phyloP scores from a whole-genome alignment of 2,113 vertebrate genomes.

The Thunnus maccoyii region DNA sequence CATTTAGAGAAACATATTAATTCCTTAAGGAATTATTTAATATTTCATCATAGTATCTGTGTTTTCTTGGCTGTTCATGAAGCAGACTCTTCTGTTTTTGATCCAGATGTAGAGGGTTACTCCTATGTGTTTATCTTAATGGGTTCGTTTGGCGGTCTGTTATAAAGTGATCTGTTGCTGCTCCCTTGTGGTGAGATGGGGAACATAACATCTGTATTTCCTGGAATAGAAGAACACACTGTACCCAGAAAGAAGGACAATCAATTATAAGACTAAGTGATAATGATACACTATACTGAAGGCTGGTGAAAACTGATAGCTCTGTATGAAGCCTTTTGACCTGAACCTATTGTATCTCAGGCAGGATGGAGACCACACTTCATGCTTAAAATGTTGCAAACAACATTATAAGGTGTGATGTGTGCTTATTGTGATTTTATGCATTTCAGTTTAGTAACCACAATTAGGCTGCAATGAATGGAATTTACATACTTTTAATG shows the following conservation, averaged over 20 bases:
- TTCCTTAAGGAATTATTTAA: background rate
- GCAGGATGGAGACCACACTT: background rate
- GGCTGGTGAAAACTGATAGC: background rate
- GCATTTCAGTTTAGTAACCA: background rate
- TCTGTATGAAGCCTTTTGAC: background rate
- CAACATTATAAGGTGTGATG: no score
- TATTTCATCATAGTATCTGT: background rate
- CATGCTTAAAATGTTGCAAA: no score
- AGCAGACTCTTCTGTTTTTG: background rate
- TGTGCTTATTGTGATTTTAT: no score
- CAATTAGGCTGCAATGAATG: no score
- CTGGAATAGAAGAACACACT: background rate
- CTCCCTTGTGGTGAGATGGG: slow-evolving; percentile 61
- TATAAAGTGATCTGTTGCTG: slow-evolving; percentile 49
- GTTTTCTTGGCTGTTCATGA: background rate
- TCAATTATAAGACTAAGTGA: background rate
- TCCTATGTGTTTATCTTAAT: background rate
- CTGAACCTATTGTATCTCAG: background rate
- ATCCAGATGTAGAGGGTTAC: background rate
- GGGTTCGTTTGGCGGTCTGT: background rate
- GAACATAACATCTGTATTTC: background rate
- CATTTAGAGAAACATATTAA: background rate
- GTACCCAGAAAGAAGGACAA: background rate
- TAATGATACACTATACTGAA: no score
- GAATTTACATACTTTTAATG: no score